A percentile compares a stretch with the other conserved stretches of the same genome.
These are phyloP conservation scores for Chelonus formosanus DNA, from an alignment of 2,888 invertebrate species.

Conservation along the genomic window DNA sequence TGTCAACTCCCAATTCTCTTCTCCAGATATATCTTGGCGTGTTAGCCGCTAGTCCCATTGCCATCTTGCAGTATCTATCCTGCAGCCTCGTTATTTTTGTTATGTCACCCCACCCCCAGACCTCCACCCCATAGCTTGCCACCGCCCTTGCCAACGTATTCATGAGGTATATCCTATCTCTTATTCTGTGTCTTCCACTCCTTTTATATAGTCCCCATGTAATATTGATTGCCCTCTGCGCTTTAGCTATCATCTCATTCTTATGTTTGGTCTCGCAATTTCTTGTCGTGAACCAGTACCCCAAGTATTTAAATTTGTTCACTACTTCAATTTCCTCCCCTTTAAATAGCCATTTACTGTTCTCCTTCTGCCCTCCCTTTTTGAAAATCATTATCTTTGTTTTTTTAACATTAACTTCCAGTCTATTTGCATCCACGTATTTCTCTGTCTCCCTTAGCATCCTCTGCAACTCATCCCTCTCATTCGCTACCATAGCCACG, in stretches of 20 bases:
- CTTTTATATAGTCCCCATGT: not conserved
- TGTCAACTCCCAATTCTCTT: not conserved
- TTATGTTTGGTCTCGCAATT: not conserved
- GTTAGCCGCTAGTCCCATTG: too few relatives aligned
- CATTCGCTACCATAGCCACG: constrained; percentile 7
- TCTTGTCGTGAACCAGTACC: not conserved
- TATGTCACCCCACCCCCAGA: not conserved
- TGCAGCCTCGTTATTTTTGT: too few relatives aligned
- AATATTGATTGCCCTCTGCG: too few relatives aligned
- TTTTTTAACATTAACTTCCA: not conserved
- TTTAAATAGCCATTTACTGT: not conserved
- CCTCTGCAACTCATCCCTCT: not conserved
- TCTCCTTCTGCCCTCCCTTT: not conserved
- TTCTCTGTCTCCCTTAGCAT: not conserved
- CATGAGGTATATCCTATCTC: not conserved
- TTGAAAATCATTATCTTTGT: not conserved
- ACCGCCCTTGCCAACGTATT: not conserved
- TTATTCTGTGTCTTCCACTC: not conserved
- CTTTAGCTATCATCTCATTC: too few relatives aligned
- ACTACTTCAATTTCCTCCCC: not conserved
- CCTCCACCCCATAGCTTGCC: not conserved
- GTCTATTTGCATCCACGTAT: not conserved
- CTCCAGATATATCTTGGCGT: not conserved
- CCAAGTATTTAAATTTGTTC: not conserved
- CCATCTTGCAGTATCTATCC: too few relatives aligned